These are phyloP conservation scores for Cervus canadensis DNA, from an alignment of 2,113 vertebrate species.

Conservation along the genomic window DNA sequence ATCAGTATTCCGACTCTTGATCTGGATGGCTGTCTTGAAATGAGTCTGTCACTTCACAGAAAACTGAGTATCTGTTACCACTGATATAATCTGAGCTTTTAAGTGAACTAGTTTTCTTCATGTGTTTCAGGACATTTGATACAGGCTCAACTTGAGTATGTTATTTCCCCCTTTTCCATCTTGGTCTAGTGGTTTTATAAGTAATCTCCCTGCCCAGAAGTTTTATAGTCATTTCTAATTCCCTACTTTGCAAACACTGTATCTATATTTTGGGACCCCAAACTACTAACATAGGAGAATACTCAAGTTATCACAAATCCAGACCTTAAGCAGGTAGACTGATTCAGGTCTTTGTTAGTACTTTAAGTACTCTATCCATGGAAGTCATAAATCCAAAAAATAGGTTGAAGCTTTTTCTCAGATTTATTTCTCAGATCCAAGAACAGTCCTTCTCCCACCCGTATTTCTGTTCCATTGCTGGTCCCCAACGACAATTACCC, in stretches of 20 bases:
- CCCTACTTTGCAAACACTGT: background rate
- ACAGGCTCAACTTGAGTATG: background rate
- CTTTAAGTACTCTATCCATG: background rate
- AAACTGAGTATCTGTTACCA: background rate
- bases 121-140: background rate
- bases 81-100: background rate
- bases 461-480: background rate
- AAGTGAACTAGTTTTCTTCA: slow-evolving; percentile 4
- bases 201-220: background rate
- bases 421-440: background rate
- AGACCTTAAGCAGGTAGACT: background rate
- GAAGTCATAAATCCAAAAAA: background rate
- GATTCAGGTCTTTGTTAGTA: background rate
- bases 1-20: background rate
- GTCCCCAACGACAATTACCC: background rate
- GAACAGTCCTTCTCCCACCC: background rate
- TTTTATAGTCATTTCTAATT: background rate
- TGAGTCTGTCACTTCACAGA: background rate
- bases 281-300: background rate
- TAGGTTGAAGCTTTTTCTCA: background rate
- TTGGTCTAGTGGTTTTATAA: background rate
- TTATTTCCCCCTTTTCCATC: background rate
- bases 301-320: background rate
- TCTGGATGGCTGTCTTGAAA: background rate
- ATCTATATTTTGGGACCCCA: background rate